Base-by-base conservation (phyloP, 2,888 invertebrate species). In the Leptogaster cylindrica region DNA sequence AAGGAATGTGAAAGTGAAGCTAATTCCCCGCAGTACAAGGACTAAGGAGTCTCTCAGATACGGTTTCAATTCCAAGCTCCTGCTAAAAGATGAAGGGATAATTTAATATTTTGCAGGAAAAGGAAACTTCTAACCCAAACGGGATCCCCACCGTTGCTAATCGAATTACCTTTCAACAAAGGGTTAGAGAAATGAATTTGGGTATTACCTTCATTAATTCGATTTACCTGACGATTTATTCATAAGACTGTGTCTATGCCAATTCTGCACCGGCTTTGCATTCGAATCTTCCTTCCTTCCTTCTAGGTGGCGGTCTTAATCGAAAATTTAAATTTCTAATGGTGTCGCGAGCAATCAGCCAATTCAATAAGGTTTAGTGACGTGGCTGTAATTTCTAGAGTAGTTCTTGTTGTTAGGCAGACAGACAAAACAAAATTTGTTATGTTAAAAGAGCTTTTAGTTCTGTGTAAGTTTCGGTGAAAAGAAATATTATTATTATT, bases 141-240 rank as follows among this genome's bases (percentile, higher is more conserved):
- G 65, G 68, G 71, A 72, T 71, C 71, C 71, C 73, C 68, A 72
- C 65, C 67, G 72, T 65, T 71, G 71, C 73, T 80, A 80, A 80
- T 80, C 79, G 78, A 80, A 80, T 80, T 80, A 80, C 79, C 76
- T 79, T 77, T 77, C 74, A 77, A 76, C 78, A 80, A 79, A 78
- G 80, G 78, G 80, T 80, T 80, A 79, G 79, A 78, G 79, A 80
- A 80, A 80, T 80, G 79, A 80, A 80, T 81, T 80, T 79, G 80
- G 80, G 80, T 80, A 80, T 80, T 76, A 78, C 78, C 78, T 80
- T 80, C 80, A 80, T 80, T 80, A 80, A 80, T 80, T 80, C 81
- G 80, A 80, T 80, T 80, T 80, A 80, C 81, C 80, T 80, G 80
- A 80, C 81, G 80, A 80, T 80, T 80, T 80, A 80, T 80, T 80